A percentile compares a stretch with the other conserved stretches of the same genome.
Evolutionary conservation across 2,113 vertebrate genomes (phyloP).

Genomic region (Thermophis baileyi): DNA sequence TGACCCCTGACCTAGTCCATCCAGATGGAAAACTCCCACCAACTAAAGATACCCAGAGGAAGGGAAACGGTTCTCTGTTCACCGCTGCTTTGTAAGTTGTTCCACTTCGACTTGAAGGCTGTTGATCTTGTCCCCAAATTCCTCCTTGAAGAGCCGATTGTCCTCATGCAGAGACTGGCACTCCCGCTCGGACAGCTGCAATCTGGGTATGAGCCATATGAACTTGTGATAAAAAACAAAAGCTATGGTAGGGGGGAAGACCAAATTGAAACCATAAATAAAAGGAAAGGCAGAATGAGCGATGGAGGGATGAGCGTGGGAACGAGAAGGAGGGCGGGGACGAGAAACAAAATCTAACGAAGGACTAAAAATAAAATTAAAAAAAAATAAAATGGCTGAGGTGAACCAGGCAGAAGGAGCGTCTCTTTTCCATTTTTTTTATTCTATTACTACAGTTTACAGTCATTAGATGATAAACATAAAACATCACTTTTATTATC

Average conservation of each 20-base stretch:
- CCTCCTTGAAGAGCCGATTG: conserved; percentile 95
- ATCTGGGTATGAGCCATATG: conserved; percentile 93
- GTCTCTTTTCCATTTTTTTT: conserved; percentile 79
- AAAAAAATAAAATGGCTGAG: conserved; percentile 55
- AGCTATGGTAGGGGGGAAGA: conserved; percentile 75
- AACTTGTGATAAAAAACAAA: conserved; percentile 89
- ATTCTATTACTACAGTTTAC: conserved; percentile 92
- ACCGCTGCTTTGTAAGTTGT: conserved; percentile 86
- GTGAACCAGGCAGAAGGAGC: conserved; percentile 80
- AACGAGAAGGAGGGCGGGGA: conserved; percentile 12
- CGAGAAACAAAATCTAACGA: conserved; percentile 49
- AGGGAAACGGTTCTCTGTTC: conserved; percentile 52
- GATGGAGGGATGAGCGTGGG: conserved; percentile 39
- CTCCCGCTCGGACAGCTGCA: conserved; percentile 84
- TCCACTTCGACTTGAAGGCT: conserved; percentile 91
- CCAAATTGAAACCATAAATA: conserved; percentile 61
- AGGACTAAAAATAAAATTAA: conserved; percentile 49
- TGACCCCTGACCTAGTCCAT: no score
- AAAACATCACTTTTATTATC: conserved; percentile 76
- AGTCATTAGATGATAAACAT: conserved; percentile 86
- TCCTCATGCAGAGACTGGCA: conserved; percentile 84
- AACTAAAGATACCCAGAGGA: neutral
- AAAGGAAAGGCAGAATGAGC: conserved; percentile 60
- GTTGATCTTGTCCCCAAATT: conserved; percentile 97
- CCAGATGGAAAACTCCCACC: neutral